Evolutionary conservation across 2,113 vertebrate species (phyloP), one percentile per base, ranked within the genome.

Genomic region (Alaudala cheleensis): DNA sequence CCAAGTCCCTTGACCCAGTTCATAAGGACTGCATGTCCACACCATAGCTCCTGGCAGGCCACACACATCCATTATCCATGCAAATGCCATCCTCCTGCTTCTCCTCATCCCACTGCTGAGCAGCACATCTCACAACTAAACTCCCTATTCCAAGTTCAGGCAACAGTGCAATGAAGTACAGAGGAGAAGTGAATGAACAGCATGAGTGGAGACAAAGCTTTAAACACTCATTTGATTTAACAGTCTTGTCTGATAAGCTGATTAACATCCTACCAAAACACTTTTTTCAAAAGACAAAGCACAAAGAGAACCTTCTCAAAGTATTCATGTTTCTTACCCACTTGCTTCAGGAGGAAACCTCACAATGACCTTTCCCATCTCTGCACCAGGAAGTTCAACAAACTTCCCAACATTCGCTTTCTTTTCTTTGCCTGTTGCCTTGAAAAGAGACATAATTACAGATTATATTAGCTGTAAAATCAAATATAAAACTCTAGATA

Each of bases 311-410:
- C 11, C 17, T 71, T 81, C 61, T 60, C 17, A 57, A 65, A 86
- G 70, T n/a, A 82, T 45, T 57, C 44, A 12, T 66, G 37, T 57
- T 86, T 92, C 98, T 98, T 98, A 99, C 99, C 99, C 99, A 66
- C 99, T 99, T 92, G 99, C 99, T 96, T 99, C 99, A 26, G 99
- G 99, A 86, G 99, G 99, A 97, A 99, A 99, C 47, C 99, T 98
- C 87, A 99, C 99, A 40, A 99, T 98, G 93, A 99, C 99, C 71
- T 99, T 99, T 57, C 99, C 99, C 98, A 99, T 98, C 95, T 99
- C 99, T 57, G 99, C 99, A 78, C 99, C 99, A 25, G 99, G 99
- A 88, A 99, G 98, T 37, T 99, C 99, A 95, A 99, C 98, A 97
- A 99, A 99, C 96, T 99, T 99, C 47, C 99, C 99, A 25, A 99